phyloP scores from a whole-genome alignment of 2,113 vertebrate species.

The Neomonachus schauinslandi region DNA sequence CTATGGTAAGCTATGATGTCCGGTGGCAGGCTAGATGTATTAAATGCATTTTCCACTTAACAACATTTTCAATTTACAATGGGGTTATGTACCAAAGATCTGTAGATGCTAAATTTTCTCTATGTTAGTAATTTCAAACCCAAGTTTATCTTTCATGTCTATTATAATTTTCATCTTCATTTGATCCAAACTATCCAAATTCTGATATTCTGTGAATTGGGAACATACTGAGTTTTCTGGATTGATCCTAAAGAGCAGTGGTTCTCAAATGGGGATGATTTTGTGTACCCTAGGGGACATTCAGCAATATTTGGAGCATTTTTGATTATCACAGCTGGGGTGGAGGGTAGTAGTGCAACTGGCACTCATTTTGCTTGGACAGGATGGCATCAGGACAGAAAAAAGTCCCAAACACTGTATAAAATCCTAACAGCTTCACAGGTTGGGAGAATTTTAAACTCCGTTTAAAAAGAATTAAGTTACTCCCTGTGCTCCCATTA shows the following conservation, averaged over 20 bases:
- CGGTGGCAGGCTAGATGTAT: not conserved
- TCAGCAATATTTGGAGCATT: not conserved
- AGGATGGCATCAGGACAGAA: not conserved
- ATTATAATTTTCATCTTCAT: not conserved
- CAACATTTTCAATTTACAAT: not conserved
- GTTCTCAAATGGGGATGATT: not conserved
- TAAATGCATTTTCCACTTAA: not conserved
- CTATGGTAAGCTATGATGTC: not conserved
- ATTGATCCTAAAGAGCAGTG: not conserved
- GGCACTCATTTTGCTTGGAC: not conserved
- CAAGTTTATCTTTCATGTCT: not conserved
- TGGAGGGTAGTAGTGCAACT: too few relatives aligned
- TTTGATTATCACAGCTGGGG: not conserved
- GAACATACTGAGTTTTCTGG: not conserved
- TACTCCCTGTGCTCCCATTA: not conserved
- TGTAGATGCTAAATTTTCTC: not conserved
- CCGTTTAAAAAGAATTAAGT: slow-evolving; percentile 28
- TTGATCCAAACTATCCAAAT: not conserved
- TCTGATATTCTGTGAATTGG: not conserved
- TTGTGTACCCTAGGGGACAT: not conserved
- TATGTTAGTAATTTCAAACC: not conserved
- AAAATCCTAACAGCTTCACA: not conserved
- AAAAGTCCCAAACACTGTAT: not conserved
- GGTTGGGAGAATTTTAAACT: not conserved
- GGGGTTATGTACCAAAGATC: not conserved